These are phyloP conservation scores for Rafetus swinhoei DNA, from an alignment of 2,113 vertebrate genomes.

Conservation along the genomic window DNA sequence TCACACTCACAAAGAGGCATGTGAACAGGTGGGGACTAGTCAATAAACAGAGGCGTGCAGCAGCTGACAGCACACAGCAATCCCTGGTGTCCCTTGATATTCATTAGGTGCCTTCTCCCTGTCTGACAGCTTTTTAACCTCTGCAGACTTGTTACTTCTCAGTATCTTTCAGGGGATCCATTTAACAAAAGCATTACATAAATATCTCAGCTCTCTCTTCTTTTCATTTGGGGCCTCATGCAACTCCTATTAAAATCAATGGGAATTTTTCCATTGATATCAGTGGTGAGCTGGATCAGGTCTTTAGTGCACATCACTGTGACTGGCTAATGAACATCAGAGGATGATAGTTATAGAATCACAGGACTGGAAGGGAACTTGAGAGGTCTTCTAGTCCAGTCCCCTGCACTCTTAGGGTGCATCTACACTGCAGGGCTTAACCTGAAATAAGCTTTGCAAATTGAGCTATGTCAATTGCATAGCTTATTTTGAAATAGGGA, in stretches of 20 bases:
- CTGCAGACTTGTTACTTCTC: neutral
- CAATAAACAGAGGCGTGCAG: neutral
- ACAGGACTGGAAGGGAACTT: no score
- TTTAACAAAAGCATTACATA: neutral
- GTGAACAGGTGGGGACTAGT: constrained; percentile 55
- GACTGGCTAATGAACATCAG: neutral
- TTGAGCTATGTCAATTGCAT: no score
- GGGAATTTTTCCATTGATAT: neutral
- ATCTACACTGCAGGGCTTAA: no score
- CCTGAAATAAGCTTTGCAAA: no score
- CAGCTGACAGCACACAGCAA: rapidly evolving
- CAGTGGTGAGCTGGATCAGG: neutral
- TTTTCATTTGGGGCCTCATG: neutral
- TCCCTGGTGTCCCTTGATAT: neutral
- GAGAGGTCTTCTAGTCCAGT: no score
- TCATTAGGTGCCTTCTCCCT: neutral
- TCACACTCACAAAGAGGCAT: constrained; percentile 9
- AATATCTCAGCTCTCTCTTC: neutral
- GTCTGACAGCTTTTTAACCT: neutral
- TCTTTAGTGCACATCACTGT: neutral
- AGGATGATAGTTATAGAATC: neutral
- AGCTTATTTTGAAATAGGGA: no score
- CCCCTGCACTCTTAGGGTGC: no score
- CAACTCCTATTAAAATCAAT: neutral
- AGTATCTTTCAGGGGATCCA: neutral